Conservation (phyloP, 2,113 vertebrate species). For the Glareola pratincola region DNA sequence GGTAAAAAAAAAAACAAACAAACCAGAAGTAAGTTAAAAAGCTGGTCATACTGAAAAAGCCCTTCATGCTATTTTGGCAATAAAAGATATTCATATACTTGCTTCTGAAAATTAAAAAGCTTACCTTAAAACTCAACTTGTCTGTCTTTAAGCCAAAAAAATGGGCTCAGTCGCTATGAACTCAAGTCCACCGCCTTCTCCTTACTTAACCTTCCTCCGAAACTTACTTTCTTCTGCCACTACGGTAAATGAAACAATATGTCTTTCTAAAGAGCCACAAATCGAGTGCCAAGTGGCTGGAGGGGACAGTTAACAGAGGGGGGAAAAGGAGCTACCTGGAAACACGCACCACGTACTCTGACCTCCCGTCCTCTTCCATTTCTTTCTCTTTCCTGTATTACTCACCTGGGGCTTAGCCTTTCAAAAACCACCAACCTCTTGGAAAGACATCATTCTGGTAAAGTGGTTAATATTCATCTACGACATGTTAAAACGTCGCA, state of each 20-base stretch:
- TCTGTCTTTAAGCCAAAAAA: not conserved
- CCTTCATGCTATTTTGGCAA: not conserved
- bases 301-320: slow-evolving; percentile 2
- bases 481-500: not conserved
- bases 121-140: not conserved
- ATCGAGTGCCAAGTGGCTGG: slow-evolving; percentile 11
- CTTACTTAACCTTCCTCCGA: not conserved
- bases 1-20: not conserved
- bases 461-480: not conserved
- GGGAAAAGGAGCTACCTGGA: slow-evolving; percentile 3
- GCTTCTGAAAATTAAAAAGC: not conserved
- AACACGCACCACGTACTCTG: not conserved
- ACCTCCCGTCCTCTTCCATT: not conserved
- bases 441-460: not conserved
- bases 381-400: not conserved
- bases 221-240: not conserved
- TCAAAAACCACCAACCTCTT: not conserved
- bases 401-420: not conserved
- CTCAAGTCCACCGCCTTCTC: not conserved
- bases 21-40: not conserved
- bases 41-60: not conserved
- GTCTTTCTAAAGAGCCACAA: not conserved
- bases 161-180: fast-evolving
- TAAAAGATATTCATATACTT: not conserved
- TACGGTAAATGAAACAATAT: not conserved